A percentile compares a stretch with the other conserved stretches of the same genome.
phyloP scores from a whole-genome alignment of 2,888 invertebrate species.

The Drosophila algonquin region DNA sequence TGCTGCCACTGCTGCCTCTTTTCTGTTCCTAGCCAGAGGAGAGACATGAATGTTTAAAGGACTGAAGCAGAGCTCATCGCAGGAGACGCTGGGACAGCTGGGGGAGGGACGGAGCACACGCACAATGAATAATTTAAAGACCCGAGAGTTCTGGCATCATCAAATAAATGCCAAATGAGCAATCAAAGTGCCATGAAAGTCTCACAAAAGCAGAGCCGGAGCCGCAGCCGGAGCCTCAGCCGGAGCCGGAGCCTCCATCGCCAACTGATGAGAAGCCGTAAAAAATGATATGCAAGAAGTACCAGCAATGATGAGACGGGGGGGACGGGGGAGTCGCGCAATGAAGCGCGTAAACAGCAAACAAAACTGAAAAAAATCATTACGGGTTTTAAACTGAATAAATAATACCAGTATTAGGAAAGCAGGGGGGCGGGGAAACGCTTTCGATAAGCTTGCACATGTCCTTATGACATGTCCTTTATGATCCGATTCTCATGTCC shows the following conservation, averaged over 20 bases:
- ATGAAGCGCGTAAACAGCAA: conserved; percentile 74
- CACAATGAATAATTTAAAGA: conserved; percentile 76
- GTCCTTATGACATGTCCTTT: too few relatives aligned
- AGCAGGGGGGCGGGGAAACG: too few relatives aligned
- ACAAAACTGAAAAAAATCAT: conserved; percentile 59
- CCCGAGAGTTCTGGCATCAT: conserved; percentile 54
- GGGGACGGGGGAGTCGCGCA: conserved; percentile 19
- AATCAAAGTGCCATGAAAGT: conserved; percentile 79
- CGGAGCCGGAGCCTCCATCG: too few relatives aligned
- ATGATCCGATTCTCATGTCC: conserved; percentile 61
- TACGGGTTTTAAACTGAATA: conserved; percentile 55
- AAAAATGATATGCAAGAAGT: conserved; percentile 76
- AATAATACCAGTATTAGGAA: conserved; percentile 49
- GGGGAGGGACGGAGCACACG: conserved; percentile 33
- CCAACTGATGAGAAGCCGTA: conserved; percentile 66
- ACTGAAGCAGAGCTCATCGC: conserved; percentile 50
- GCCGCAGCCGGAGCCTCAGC: background rate
- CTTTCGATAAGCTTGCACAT: conserved; percentile 7
- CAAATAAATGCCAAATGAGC: conserved; percentile 81
- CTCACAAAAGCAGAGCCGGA: conserved; percentile 67
- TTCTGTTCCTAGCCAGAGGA: conserved; percentile 62
- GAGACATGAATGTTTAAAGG: conserved; percentile 77
- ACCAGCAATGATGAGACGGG: conserved; percentile 39
- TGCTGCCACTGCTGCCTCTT: conserved; percentile 23
- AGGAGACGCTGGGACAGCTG: conserved; percentile 26